phyloP scores from a whole-genome alignment of 1,140 invertebrate species.

The Cecropterus lyciades region DNA sequence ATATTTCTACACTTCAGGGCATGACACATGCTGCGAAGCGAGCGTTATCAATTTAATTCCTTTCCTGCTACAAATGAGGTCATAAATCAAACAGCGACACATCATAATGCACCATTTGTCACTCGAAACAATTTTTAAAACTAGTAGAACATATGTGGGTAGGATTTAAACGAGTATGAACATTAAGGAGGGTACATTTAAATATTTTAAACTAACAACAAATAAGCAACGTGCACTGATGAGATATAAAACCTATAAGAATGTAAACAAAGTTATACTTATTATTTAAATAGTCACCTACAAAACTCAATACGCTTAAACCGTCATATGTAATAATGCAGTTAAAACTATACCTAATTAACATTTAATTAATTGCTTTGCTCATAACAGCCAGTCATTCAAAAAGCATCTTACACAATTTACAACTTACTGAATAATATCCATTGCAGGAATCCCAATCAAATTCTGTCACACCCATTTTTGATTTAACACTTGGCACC shows the following conservation, averaged over 20 bases:
- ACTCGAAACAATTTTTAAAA: not conserved
- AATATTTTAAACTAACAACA: not conserved
- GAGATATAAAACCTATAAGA: slow-evolving; percentile 1
- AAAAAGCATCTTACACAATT: too few relatives aligned
- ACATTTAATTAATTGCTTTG: too few relatives aligned
- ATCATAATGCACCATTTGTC: slow-evolving; percentile 32
- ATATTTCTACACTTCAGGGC: slow-evolving; percentile 36
- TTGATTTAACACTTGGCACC: slow-evolving; percentile 53
- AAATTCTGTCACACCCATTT: slow-evolving; percentile 79
- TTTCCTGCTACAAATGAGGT: slow-evolving; percentile 80
- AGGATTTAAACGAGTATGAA: not conserved
- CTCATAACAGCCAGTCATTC: too few relatives aligned
- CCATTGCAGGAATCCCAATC: slow-evolving; percentile 79
- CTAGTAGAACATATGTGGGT: not conserved
- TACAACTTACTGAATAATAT: slow-evolving; percentile 73
- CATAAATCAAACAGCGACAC: slow-evolving; percentile 70
- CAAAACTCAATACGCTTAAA: too few relatives aligned
- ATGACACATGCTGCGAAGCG: slow-evolving; percentile 52
- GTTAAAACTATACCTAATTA: too few relatives aligned
- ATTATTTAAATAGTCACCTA: too few relatives aligned
- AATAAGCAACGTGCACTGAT: slow-evolving; percentile 5
- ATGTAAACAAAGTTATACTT: too few relatives aligned
- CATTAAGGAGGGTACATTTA: too few relatives aligned
- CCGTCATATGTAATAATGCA: too few relatives aligned
- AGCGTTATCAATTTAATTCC: slow-evolving; percentile 78